These are phyloP conservation scores for Belonocnema kinseyi DNA, from an alignment of 1,140 invertebrate species.

Conservation along the genomic window DNA sequence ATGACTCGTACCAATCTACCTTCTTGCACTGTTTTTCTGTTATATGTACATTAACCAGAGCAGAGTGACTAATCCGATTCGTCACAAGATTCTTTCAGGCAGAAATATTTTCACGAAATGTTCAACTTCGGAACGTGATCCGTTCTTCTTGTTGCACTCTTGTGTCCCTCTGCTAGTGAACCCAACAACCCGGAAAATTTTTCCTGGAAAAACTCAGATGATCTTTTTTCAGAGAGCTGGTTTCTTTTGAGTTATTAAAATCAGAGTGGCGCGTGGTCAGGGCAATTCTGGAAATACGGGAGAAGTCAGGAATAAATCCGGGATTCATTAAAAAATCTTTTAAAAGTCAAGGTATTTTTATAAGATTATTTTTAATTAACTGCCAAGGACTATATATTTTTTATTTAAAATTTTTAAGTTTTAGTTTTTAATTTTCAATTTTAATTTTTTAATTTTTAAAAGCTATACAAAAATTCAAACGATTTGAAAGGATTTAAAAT, in stretches of 20 bases:
- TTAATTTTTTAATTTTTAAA: too few species aligned
- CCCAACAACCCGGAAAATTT: not conserved
- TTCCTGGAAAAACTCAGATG: not conserved
- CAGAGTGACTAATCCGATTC: slow-evolving; percentile 7
- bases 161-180: not conserved
- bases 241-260: not conserved
- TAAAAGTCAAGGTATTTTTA: too few species aligned
- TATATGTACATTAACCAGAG: slow-evolving; percentile 1
- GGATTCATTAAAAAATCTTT: too few species aligned
- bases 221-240: not conserved
- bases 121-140: not conserved
- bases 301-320: too few species aligned
- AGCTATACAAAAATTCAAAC: too few species aligned
- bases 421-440: too few species aligned
- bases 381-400: too few species aligned
- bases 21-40: slow-evolving; percentile 4
- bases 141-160: not conserved
- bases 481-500: too few species aligned
- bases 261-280: too few species aligned
- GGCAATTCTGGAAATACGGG: too few species aligned
- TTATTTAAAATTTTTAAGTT: too few species aligned
- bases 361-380: too few species aligned
- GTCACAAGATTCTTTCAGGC: not conserved
- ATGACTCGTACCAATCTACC: not conserved
- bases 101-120: not conserved